These are phyloP conservation scores for Xenotilapia caudafasciata DNA, from an alignment of 2,113 vertebrate species.

Conservation along the genomic window DNA sequence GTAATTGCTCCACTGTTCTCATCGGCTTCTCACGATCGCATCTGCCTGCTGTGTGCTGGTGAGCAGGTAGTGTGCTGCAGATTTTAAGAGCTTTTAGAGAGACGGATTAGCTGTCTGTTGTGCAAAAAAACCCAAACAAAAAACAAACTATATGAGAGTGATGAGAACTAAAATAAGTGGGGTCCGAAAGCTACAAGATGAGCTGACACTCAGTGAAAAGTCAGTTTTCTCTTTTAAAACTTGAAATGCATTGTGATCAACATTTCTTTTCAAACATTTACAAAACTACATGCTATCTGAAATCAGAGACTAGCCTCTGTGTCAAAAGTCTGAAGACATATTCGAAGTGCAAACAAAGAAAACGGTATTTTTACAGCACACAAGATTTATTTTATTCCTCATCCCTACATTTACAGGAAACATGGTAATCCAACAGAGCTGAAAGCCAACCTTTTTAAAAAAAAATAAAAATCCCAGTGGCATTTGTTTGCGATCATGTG, in stretches of 20 bases:
- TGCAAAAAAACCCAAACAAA: not conserved
- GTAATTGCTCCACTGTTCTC: not conserved
- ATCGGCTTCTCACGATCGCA: not conserved
- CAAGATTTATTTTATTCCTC: conserved; percentile 61
- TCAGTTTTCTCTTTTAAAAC: not conserved
- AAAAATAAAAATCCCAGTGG: not conserved
- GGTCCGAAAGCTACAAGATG: not conserved
- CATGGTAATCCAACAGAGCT: conserved; percentile 32
- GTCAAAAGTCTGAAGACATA: not conserved
- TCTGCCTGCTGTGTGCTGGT: not conserved
- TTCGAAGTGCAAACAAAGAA: not conserved
- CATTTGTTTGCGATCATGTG: conserved; percentile 29
- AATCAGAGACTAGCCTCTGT: not conserved
- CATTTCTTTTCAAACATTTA: not conserved
- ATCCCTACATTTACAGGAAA: conserved; percentile 56
- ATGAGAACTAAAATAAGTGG: not conserved
- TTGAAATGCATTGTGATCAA: not conserved
- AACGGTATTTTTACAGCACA: not conserved
- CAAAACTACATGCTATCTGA: too few relatives aligned
- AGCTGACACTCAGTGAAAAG: not conserved
- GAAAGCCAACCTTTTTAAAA: not conserved
- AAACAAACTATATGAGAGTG: not conserved
- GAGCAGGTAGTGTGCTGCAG: not conserved
- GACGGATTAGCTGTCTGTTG: not conserved
- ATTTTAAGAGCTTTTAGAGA: not conserved